A percentile compares a stretch with the other conserved stretches of the same genome.
These are phyloP conservation scores for Dascillus cervinus DNA, from an alignment of 2,888 invertebrate species.

Conservation along the genomic window DNA sequence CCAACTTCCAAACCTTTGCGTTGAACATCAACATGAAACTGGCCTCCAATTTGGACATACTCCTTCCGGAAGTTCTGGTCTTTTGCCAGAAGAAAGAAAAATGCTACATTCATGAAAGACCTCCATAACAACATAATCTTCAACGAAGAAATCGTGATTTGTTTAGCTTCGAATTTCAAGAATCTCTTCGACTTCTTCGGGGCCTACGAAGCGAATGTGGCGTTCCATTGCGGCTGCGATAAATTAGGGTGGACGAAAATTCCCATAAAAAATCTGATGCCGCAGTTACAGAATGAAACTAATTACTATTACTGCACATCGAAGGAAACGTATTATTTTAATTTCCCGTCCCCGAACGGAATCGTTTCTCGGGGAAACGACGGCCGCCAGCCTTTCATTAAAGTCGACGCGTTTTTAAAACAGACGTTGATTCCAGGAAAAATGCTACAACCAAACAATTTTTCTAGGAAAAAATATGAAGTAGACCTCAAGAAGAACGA, in stretches of 20 bases:
- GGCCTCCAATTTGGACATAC: constrained; percentile 49
- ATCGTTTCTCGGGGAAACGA: constrained; percentile 24
- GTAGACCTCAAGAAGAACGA: constrained; percentile 28
- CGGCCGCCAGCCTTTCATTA: constrained; percentile 27
- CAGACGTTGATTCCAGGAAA: too few relatives aligned
- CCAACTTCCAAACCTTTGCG: constrained; percentile 41
- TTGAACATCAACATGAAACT: constrained; percentile 50
- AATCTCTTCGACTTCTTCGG: constrained; percentile 30
- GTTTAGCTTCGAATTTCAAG: constrained; percentile 26
- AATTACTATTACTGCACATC: constrained; percentile 5
- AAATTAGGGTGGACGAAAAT: constrained; percentile 31
- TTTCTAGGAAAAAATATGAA: constrained; percentile 27
- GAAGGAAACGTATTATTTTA: constrained; percentile 12
- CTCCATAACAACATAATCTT: constrained; percentile 29
- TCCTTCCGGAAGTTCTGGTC: constrained; percentile 38
- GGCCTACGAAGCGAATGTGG: constrained; percentile 27
- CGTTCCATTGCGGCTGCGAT: constrained; percentile 30
- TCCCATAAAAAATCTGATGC: constrained; percentile 22
- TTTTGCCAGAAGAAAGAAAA: constrained; percentile 30
- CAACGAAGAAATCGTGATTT: constrained; percentile 36
- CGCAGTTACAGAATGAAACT: constrained; percentile 8
- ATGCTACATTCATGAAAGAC: constrained; percentile 32
- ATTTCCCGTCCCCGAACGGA: constrained; percentile 24
- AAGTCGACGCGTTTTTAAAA: constrained; percentile 22
- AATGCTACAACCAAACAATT: too few relatives aligned